Conservation (phyloP, 2,888 invertebrate genomes). For the Thecocarcelia acutangulata region DNA sequence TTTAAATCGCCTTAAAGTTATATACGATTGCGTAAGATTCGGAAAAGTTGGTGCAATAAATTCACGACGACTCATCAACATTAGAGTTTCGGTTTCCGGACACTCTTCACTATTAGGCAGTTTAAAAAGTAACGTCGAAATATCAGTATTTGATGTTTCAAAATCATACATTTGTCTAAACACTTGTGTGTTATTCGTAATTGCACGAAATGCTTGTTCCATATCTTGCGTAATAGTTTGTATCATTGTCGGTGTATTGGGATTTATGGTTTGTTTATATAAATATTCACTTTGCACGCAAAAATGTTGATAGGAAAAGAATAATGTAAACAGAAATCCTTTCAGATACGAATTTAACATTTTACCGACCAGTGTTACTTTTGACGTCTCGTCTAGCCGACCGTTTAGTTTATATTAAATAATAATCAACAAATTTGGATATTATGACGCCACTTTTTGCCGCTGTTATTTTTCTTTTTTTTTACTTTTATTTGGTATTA, state of each 20-base stretch:
- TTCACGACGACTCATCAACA: constrained; percentile 76
- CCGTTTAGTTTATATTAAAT: constrained; percentile 62
- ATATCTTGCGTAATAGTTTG: constrained; percentile 73
- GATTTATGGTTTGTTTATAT: constrained; percentile 41
- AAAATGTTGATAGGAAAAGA: constrained; percentile 17
- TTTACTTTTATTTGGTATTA: constrained; percentile 49
- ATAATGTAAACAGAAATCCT: constrained; percentile 29
- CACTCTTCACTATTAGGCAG: constrained; percentile 49
- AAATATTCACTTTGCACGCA: constrained; percentile 41
- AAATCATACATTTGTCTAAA: constrained; percentile 77
- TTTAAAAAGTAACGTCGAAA: constrained; percentile 66
- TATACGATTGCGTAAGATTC: constrained; percentile 74
- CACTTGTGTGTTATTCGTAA: constrained; percentile 74
- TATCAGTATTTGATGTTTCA: constrained; percentile 53
- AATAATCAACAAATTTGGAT: constrained; percentile 50
- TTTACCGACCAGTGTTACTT: constrained; percentile 18
- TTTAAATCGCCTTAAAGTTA: constrained; percentile 56
- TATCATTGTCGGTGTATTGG: constrained; percentile 53
- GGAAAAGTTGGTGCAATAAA: constrained; percentile 78
- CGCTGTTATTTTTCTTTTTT: constrained; percentile 9
- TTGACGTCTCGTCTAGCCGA: constrained; percentile 59
- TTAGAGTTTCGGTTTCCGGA: constrained; percentile 60
- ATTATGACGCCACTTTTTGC: constrained; percentile 41
- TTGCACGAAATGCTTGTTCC: constrained; percentile 75
- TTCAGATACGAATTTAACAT: constrained; percentile 43